Evolutionary conservation across 2,797 vertebrate genomes (phyloP), one percentile per base, ranked within the genome.

Genomic region (Hydrophis major): DNA sequence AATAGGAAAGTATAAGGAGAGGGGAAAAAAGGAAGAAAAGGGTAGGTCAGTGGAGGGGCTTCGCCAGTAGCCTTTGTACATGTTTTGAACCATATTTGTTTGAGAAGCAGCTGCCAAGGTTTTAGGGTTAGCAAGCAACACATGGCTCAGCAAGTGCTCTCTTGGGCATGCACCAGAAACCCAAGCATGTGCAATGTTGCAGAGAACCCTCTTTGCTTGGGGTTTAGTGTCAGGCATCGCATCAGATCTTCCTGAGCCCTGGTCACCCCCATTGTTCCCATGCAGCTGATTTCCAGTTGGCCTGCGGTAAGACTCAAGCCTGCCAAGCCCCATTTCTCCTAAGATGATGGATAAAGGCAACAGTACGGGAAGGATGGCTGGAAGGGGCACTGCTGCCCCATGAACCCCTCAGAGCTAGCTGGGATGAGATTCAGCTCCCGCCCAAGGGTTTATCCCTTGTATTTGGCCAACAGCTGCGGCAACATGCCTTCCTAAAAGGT

Each of bases 341-440:
- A 97, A 97, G 92, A 98, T 97, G 97, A 97, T 97, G 96, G 97
- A 97, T 55, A 92, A 90, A 94, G 94, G 2, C 16, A 47, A 57
- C 2, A 32, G 63, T 88, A 28, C 25, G 0, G 61, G 28, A 47
- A 91, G 60, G 53, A n/a, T 27, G 90, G 94, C 95, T 95, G 96
- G 95, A 42, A 86, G 87, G 59, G 88, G 94, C 12, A n/a, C 91
- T 0, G 56, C 95, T 42, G 87, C 59, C 32, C 12, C 94, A 89
- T 25, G 87, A 95, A 74, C 63, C 93, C 94, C 57, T 95, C 94
- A 93, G 95, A 87, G 18, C 93, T 95, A 88, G 95, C 96, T 12
- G 92, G 53, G 93, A 97, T 97, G 95, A 97, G 97, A 59, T 78
- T 59, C 55, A 55, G 94, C 91, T 90, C 69, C n/a, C 3, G 18